Evolutionary conservation across 2,888 invertebrate genomes (phyloP), one percentile per base, ranked within the genome.

Genomic region (Tipula lateralis): DNA sequence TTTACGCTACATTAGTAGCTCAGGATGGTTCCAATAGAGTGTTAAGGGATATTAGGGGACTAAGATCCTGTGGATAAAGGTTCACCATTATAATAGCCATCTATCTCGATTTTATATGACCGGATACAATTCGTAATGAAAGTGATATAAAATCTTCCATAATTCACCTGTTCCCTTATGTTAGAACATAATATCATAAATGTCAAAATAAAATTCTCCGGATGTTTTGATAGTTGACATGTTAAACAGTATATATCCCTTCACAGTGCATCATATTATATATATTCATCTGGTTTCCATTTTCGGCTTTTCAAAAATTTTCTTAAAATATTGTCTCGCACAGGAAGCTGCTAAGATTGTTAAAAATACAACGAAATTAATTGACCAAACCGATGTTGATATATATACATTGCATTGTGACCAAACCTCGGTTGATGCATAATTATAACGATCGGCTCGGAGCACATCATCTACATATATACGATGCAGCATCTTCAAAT

Each of bases 181-280:
- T 66, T 4, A n/a, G 6, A 19, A 66, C 24, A 66, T 2, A 36
- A 16, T 1, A 44, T 44, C 16, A 16, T 44, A 66, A 66, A 19
- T 66, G 66, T 66, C 66, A 66, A 66, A 66, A 19, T 66, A 66
- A n/a, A n/a, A n/a, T n/a, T n/a, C n/a, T 24, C 66, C 66, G 66
- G 66, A 66, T 66, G 66, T 66, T 66, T 66, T 66, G 66, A 24
- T 66, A 66, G 66, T 66, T 66, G 66, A 66, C 66, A 66, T 66
- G 66, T 66, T 66, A 66, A 66, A 66, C n/a, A n/a, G n/a, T n/a
- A n/a, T n/a, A n/a, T 66, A 24, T 66, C 66, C 66, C 24, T 66
- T 66, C 66, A 66, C 66, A 66, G 66, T 24, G 24, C 66, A 66
- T 66, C n/a, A 24, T 7, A 24, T 66, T 66, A 7, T 9, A 66